phyloP scores from a whole-genome alignment of 2,797 vertebrate species.

The Lacerta bilineata region DNA sequence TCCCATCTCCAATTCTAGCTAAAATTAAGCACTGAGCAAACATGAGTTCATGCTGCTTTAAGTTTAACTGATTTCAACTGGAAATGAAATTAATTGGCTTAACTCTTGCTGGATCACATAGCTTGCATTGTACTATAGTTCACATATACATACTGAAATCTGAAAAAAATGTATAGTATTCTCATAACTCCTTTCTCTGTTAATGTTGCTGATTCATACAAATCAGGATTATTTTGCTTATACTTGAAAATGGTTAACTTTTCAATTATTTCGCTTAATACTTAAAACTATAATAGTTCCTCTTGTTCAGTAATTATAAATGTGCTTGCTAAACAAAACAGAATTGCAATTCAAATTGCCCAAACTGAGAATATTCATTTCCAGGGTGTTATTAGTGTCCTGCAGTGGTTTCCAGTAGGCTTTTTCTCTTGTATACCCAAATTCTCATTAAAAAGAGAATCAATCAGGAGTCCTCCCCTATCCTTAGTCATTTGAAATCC shows the following conservation, averaged over 20 bases:
- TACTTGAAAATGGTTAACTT: conserved; percentile 22
- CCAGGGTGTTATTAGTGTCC: background rate
- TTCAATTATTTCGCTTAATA: conserved; percentile 27
- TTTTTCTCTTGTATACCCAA: background rate
- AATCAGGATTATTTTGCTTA: conserved; percentile 25
- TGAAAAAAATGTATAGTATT: background rate
- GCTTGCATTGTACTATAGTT: background rate
- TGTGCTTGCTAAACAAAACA: background rate
- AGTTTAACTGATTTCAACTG: background rate
- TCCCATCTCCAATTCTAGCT: too few relatives aligned
- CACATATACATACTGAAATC: background rate
- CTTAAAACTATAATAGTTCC: conserved; percentile 37
- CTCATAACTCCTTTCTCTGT: background rate
- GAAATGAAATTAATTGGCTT: background rate
- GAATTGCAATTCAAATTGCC: background rate
- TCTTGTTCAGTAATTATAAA: conserved; percentile 15
- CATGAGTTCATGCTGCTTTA: too few relatives aligned
- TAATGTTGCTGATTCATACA: conserved; percentile 9
- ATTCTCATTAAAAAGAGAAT: background rate
- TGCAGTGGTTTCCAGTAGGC: background rate
- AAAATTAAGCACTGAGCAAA: background rate
- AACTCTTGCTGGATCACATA: background rate
- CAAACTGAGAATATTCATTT: background rate
- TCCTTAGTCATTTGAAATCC: too few relatives aligned
- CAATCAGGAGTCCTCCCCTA: too few relatives aligned